These are phyloP conservation scores for Glossophaga mutica DNA, from an alignment of 2,797 vertebrate genomes.

Conservation along the genomic window DNA sequence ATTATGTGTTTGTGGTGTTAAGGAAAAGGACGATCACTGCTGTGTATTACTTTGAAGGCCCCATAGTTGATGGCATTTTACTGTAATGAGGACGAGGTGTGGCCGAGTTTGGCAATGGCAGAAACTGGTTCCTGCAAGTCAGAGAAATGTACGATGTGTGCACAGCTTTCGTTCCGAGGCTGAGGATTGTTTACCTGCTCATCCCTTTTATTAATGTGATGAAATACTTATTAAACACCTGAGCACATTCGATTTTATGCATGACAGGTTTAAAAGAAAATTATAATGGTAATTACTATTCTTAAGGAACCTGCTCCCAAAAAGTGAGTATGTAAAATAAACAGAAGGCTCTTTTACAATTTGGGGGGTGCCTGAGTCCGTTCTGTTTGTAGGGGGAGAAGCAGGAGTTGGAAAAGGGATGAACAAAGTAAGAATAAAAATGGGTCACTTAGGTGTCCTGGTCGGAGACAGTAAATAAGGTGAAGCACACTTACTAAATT, in stretches of 20 bases:
- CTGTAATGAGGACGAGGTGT: neutral
- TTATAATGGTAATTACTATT: neutral
- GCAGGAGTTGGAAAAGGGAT: neutral
- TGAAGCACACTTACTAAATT: neutral
- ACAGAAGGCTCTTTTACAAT: neutral
- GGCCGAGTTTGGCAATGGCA: neutral
- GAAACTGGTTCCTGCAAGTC: neutral
- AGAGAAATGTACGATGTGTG: neutral
- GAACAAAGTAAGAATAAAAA: neutral
- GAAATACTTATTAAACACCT: neutral
- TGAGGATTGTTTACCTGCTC: neutral
- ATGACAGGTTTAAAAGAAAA: constrained; percentile 3
- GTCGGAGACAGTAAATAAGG: neutral
- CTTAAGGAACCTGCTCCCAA: neutral
- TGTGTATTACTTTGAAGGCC: neutral
- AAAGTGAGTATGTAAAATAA: constrained; percentile 37
- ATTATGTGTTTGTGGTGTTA: neutral
- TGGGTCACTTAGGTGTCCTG: neutral
- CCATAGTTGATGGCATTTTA: neutral
- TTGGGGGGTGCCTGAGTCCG: neutral
- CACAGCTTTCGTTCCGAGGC: neutral
- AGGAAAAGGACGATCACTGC: neutral
- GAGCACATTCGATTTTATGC: neutral
- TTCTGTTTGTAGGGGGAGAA: neutral
- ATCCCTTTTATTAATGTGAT: neutral